Percentiles rank a stretch among this genome's conserved stretches.
Evolutionary conservation across 2,113 vertebrate genomes (phyloP).

Genomic region (Chaetops frenatus): DNA sequence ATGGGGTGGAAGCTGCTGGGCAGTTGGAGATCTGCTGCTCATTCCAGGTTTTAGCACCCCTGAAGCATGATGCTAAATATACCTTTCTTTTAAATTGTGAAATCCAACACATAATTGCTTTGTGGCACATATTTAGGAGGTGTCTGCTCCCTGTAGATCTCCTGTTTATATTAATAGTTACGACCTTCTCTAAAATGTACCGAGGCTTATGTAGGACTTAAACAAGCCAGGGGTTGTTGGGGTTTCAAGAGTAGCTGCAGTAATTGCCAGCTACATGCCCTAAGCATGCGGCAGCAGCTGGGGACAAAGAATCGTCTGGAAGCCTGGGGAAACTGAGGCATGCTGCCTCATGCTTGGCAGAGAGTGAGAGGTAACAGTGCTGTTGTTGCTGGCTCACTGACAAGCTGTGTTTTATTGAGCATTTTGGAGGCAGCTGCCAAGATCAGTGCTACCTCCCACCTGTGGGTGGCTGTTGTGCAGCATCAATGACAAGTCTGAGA

Average conservation of each 20-base stretch:
- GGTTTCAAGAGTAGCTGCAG: not conserved
- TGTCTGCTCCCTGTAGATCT: not conserved
- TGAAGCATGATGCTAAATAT: not conserved
- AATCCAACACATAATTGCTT: conserved; percentile 15
- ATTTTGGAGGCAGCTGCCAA: not conserved
- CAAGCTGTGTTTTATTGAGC: not conserved
- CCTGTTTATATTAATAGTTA: conserved; percentile 22
- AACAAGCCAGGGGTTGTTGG: not conserved
- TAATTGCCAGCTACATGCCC: accelerated
- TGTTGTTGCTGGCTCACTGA: not conserved
- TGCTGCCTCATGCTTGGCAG: not conserved
- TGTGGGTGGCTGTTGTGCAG: not conserved
- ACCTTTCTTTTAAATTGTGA: not conserved
- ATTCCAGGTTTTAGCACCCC: not conserved
- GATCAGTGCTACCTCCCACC: not conserved
- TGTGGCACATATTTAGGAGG: not conserved
- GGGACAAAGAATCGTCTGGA: accelerated
- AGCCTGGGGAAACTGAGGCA: not conserved
- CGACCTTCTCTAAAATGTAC: conserved; percentile 2
- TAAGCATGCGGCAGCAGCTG: accelerated
- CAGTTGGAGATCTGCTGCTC: not conserved
- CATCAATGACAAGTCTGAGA: accelerated
- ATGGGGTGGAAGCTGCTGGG: not conserved
- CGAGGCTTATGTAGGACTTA: not conserved
- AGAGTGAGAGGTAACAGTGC: not conserved